Percentiles rank a stretch among this genome's conserved stretches.
These are phyloP conservation scores for Tribolium madens DNA, from an alignment of 1,140 invertebrate species.

Conservation along the genomic window DNA sequence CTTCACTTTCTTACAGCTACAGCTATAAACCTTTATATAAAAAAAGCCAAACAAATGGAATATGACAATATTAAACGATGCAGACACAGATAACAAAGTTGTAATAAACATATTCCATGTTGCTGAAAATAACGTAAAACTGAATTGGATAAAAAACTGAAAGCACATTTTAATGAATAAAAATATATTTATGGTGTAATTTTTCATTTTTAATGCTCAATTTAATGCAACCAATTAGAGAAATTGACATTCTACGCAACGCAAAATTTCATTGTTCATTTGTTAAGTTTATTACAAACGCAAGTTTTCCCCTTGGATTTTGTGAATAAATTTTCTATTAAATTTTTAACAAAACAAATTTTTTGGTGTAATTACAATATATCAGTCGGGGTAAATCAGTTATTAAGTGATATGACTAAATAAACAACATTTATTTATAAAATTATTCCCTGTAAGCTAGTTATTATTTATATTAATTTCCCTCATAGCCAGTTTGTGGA, in stretches of 20 bases:
- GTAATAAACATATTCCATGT: not conserved
- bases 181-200: not conserved
- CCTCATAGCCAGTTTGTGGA: not conserved
- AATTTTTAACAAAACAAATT: slow-evolving; percentile 4
- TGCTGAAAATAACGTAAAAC: not conserved
- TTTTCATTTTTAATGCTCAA: too few species aligned
- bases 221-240: not conserved
- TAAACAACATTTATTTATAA: slow-evolving; percentile 22
- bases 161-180: not conserved
- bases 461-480: not conserved
- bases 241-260: not conserved
- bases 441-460: not conserved
- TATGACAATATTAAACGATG: not conserved
- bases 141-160: not conserved
- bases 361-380: slow-evolving; percentile 3
- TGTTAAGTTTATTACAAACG: slow-evolving; percentile 18
- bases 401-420: slow-evolving; percentile 21
- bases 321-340: slow-evolving; percentile 7
- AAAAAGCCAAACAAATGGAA: not conserved
- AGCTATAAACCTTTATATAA: not conserved
- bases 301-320: not conserved
- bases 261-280: slow-evolving; percentile 12
- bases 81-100: not conserved
- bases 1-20: not conserved
- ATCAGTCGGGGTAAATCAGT: not conserved